Conservation (phyloP, 2,797 vertebrate species). For the Tauraco hartlaubi region DNA sequence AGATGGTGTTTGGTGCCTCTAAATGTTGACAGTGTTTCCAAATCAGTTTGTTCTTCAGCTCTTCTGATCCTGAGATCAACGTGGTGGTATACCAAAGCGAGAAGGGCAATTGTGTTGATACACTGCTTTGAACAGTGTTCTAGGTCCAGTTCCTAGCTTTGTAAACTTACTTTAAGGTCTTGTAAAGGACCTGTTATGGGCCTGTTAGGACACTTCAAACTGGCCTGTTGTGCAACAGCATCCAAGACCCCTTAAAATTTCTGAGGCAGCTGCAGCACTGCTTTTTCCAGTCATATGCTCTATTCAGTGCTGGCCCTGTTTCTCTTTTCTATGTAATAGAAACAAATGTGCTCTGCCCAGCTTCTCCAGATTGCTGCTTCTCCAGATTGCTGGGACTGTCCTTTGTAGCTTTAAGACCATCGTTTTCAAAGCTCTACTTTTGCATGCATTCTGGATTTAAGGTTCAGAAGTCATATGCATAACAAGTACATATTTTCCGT, state of each 20-base stretch:
- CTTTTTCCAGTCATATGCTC: not conserved
- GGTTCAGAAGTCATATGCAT: not conserved
- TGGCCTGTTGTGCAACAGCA: not conserved
- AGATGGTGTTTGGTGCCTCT: not conserved
- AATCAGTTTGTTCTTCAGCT: not conserved
- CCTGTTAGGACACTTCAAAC: not conserved
- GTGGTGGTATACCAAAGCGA: not conserved
- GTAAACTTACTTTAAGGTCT: not conserved
- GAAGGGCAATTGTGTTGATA: not conserved
- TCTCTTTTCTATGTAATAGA: not conserved
- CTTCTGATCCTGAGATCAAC: not conserved
- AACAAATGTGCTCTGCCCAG: not conserved
- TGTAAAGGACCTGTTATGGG: not conserved
- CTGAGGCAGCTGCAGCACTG: not conserved
- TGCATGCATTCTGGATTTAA: not conserved
- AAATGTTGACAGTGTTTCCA: not conserved
- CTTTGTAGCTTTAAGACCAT: not conserved
- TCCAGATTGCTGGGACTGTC: fast-evolving
- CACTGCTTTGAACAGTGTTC: not conserved
- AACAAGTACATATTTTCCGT: not conserved
- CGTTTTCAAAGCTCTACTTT: not conserved
- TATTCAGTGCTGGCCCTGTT: not conserved
- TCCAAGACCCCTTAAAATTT: not conserved
- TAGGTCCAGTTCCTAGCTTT: not conserved
- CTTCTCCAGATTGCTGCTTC: not conserved